Evolutionary conservation across 2,113 vertebrate genomes (phyloP).

Genomic region (Alexandromys fortis): DNA sequence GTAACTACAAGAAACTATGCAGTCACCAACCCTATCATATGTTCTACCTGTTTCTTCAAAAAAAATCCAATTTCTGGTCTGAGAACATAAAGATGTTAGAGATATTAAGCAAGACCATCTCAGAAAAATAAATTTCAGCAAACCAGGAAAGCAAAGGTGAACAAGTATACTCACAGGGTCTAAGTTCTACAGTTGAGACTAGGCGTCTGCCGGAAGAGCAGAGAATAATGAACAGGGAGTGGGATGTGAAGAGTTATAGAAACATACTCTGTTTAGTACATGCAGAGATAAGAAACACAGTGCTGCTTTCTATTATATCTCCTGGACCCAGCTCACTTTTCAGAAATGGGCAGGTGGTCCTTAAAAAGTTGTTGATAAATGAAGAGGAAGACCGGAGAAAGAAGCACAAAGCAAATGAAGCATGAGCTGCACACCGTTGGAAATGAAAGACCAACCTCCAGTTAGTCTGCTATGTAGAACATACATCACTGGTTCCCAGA

Average conservation of each 20-base stretch:
- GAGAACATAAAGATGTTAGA: not conserved
- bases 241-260: not conserved
- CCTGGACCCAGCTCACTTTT: not conserved
- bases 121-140: constrained; percentile 51
- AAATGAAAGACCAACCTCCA: not conserved
- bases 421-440: not conserved
- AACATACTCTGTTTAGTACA: not conserved
- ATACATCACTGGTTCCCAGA: not conserved
- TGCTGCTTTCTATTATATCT: not conserved
- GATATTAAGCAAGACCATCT: constrained; percentile 10
- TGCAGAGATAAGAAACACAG: not conserved
- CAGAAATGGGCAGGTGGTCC: not conserved
- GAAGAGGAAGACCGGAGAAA: not conserved
- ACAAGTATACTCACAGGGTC: not conserved
- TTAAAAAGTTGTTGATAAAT: not conserved
- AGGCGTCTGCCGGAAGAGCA: not conserved
- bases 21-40: not conserved
- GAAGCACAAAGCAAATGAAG: constrained; percentile 31
- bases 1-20: not conserved
- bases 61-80: not conserved
- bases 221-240: not conserved
- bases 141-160: not conserved
- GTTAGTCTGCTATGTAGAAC: not conserved
- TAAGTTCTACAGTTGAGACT: not conserved
- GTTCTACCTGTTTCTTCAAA: not conserved